A percentile compares a stretch with the other conserved stretches of the same genome.
These are phyloP conservation scores for Coenonympha glycerion DNA, from an alignment of 2,888 invertebrate species.

Conservation along the genomic window DNA sequence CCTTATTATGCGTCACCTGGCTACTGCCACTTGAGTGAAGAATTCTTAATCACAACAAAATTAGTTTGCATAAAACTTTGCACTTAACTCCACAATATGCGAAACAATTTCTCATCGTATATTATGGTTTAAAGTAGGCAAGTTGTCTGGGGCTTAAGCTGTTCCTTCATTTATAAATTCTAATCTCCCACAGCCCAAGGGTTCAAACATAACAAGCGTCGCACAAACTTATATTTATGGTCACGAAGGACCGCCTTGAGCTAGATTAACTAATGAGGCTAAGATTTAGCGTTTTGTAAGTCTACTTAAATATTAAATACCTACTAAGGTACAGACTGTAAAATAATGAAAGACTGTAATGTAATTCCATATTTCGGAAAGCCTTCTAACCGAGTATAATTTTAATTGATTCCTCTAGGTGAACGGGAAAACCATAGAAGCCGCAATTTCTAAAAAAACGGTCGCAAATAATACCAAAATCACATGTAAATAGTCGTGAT, in stretches of 20 bases:
- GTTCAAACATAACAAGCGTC: neutral
- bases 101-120: neutral
- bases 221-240: conserved; percentile 5
- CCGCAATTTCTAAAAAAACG: too few species aligned
- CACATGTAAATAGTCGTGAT: too few species aligned
- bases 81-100: neutral
- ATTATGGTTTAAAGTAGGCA: conserved; percentile 3
- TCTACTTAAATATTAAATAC: neutral
- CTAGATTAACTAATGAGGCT: conserved; percentile 6
- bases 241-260: conserved; percentile 7
- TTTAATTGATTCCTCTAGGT: too few species aligned
- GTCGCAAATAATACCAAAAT: too few species aligned
- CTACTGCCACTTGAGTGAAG: too few species aligned
- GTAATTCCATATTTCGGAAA: too few species aligned
- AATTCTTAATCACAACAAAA: too few species aligned
- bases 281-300: neutral
- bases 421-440: too few species aligned
- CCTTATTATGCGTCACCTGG: too few species aligned
- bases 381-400: too few species aligned
- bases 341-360: too few species aligned
- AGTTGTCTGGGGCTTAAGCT: conserved; percentile 7
- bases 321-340: neutral
- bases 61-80: too few species aligned
- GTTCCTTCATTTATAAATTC: conserved; percentile 19
- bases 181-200: conserved; percentile 12